Conservation (phyloP, 2,797 vertebrate species). For the Scyliorhinus canicula region DNA sequence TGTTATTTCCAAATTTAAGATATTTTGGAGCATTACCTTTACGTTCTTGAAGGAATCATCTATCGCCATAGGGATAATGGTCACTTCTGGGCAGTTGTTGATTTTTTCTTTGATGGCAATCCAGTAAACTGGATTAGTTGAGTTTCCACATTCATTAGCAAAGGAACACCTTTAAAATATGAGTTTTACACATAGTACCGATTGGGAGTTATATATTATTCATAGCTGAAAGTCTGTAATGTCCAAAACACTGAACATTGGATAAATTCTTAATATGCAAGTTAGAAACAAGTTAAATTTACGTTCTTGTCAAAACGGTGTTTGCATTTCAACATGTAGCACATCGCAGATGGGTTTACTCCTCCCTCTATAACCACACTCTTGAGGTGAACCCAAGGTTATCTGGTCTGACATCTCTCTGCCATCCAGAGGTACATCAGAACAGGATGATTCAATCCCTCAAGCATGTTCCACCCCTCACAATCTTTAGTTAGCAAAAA, state of each 20-base stretch:
- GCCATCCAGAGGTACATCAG: neutral
- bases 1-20: neutral
- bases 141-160: neutral
- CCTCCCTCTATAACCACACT: neutral
- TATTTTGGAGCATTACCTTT: neutral
- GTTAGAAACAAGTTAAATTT: neutral
- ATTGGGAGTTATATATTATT: neutral
- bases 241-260: neutral
- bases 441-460: neutral
- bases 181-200: neutral
- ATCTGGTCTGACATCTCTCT: neutral
- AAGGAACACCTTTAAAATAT: slow-evolving; percentile 11
- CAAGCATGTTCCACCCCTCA: neutral
- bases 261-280: neutral
- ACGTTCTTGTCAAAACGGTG: neutral
- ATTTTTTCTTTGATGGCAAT: neutral
- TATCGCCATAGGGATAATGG: neutral
- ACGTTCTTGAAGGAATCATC: neutral
- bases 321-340: neutral
- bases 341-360: neutral
- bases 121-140: neutral
- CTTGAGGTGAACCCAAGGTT: neutral
- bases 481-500: neutral
- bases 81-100: neutral
- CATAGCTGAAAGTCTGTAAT: neutral